Base-by-base conservation (phyloP, 2,113 vertebrate species). In the Emberiza fucata region DNA sequence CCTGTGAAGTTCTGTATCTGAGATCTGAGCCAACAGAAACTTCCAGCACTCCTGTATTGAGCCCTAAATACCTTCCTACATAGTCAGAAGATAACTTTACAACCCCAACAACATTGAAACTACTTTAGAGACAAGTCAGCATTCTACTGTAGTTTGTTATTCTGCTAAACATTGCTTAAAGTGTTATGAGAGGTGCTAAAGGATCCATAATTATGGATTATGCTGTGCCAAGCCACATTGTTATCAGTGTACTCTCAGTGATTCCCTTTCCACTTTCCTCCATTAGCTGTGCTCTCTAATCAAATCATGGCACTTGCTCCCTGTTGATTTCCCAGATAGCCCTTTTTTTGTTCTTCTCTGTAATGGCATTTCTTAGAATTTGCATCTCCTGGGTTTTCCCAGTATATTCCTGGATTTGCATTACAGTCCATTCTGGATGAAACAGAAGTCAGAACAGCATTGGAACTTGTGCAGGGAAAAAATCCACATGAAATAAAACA, bases 181-280 rank as follows among this genome's bases (percentile, higher is more conserved):
- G 65, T 70, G 35, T 86, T 86, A 60, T 33, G 69, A 95, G 91
- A 87, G 69, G 56, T 81, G 45, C 29, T 78, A 56, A 72, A 90
- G 71, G 57, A 90, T 93, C 89, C 79, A 19, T 92, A 93, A 86
- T 88, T 86, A 88, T 72, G 48, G 78, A 75, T 57, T 87, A 31
- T 53, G 33, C n/a, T 75, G 45, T 92, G 72, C 72, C 66, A 91
- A 82, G 65, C 29, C 76, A 81, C 39, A 15, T 45, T 68, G 63
- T 44, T 92, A 50, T 39, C 42, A 35, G 48, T 71, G 60, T 88
- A 48, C 61, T 95, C 60, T 78, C 78, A 40, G 44, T 54, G 47
- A 81, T 82, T 86, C 73, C 73, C 53, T 94, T 91, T 91, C 72
- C 61, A 11, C 75, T 90, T 50, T 37, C 88, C 59, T 65, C 71